phyloP scores from a whole-genome alignment of 1,140 invertebrate genomes.

The Saccostrea glomerata region DNA sequence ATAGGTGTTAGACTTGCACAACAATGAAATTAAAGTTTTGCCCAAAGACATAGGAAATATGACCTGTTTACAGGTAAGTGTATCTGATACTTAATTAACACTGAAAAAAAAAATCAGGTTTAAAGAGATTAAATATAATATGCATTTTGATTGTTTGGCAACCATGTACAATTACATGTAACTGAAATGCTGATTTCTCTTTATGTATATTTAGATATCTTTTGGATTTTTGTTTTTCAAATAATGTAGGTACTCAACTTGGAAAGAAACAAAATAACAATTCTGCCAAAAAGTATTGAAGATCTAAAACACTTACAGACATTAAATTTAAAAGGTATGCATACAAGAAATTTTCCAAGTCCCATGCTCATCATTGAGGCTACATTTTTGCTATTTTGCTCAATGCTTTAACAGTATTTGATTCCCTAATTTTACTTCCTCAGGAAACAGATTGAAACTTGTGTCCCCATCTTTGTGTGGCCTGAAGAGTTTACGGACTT shows the following conservation, averaged over 20 bases:
- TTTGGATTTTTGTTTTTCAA: too few species aligned
- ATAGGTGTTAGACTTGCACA: slow-evolving; percentile 85
- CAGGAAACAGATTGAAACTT: slow-evolving; percentile 75
- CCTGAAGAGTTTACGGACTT: slow-evolving; percentile 64
- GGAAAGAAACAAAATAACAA: slow-evolving; percentile 85
- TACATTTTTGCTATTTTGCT: not conserved
- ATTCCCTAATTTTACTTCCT: not conserved
- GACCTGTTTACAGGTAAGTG: slow-evolving; percentile 81
- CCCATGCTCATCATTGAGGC: not conserved
- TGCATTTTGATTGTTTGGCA: too few species aligned
- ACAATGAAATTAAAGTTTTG: slow-evolving; percentile 85
- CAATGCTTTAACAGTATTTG: not conserved
- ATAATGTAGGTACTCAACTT: slow-evolving; percentile 83
- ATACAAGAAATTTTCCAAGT: not conserved
- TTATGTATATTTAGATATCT: too few species aligned
- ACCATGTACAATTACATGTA: too few species aligned
- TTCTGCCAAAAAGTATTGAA: slow-evolving; percentile 84
- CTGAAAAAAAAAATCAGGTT: too few species aligned
- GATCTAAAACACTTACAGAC: slow-evolving; percentile 80
- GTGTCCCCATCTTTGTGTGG: slow-evolving; percentile 72
- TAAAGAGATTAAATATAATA: too few species aligned
- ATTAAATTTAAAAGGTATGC: slow-evolving; percentile 73
- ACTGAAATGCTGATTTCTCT: too few species aligned
- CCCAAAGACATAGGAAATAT: slow-evolving; percentile 85
- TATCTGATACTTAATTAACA: not conserved